Evolutionary conservation across 2,113 vertebrate genomes (phyloP).

Genomic region (Aegotheles bennettii): DNA sequence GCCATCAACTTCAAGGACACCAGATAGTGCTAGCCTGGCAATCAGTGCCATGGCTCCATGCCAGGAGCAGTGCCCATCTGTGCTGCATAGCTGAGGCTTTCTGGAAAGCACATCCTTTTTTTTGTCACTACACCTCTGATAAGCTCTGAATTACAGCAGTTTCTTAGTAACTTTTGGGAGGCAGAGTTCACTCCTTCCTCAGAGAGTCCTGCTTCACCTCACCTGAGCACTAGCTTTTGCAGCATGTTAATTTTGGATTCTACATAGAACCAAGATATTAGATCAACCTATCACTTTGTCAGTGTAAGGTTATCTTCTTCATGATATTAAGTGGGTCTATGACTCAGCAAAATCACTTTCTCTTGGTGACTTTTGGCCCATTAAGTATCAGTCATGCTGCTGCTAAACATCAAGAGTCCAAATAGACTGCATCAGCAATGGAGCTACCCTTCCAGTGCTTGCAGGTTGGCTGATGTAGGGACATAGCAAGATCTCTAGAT

Average conservation of each 20-base stretch:
- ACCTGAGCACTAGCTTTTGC: background rate
- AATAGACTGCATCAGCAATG: background rate
- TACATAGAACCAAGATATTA: background rate
- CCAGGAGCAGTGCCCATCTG: background rate
- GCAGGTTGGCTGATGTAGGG: background rate
- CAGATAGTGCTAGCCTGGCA: background rate
- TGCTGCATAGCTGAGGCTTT: background rate
- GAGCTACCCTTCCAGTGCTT: background rate
- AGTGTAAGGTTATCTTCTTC: background rate
- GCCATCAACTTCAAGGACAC: background rate
- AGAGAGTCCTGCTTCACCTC: background rate
- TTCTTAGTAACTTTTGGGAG: background rate
- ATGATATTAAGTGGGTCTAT: background rate
- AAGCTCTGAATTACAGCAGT: background rate
- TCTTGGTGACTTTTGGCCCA: background rate
- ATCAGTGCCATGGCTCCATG: fast-evolving
- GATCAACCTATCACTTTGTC: background rate
- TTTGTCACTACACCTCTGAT: background rate
- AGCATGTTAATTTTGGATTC: background rate
- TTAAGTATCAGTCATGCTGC: background rate
- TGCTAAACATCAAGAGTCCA: background rate
- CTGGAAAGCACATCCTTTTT: background rate
- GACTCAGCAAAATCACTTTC: background rate
- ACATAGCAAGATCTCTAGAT: background rate
- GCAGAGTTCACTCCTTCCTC: background rate